A percentile compares a stretch with the other conserved stretches of the same genome.
phyloP scores from a whole-genome alignment of 2,797 vertebrate species.

The Sebastes hopkinsi region DNA sequence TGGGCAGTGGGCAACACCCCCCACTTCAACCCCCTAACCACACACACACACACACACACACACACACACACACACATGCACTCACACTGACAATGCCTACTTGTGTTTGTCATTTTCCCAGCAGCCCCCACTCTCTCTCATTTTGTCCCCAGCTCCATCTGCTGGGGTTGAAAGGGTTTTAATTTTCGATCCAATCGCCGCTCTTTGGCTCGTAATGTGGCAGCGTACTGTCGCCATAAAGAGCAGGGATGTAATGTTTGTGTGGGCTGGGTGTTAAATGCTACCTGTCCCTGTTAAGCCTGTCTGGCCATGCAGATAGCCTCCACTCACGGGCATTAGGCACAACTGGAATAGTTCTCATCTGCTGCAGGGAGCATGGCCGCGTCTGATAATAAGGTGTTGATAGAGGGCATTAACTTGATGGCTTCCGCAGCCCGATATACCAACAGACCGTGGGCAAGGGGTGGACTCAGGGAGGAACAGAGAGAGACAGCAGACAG shows the following conservation, averaged over 20 bases:
- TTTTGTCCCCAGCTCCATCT: slow-evolving; percentile 51
- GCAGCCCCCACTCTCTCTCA: not conserved
- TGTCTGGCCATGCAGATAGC: slow-evolving; percentile 75
- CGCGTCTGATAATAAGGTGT: slow-evolving; percentile 77
- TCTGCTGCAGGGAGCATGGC: slow-evolving; percentile 70
- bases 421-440: slow-evolving; percentile 70
- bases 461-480: slow-evolving; percentile 35
- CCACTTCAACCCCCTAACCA: not conserved
- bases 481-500: slow-evolving; percentile 49
- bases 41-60: too few relatives aligned
- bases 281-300: slow-evolving; percentile 73
- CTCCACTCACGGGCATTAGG: slow-evolving; percentile 54
- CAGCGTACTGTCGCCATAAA: slow-evolving; percentile 58
- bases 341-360: slow-evolving; percentile 67
- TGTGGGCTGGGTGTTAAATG: slow-evolving; percentile 68
- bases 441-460: slow-evolving; percentile 65
- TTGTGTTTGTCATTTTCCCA: slow-evolving; percentile 28
- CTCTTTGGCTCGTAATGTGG: slow-evolving; percentile 56
- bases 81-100: not conserved
- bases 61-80: not conserved
- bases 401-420: slow-evolving; percentile 76
- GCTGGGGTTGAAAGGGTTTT: slow-evolving; percentile 66
- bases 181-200: slow-evolving; percentile 64
- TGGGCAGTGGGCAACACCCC: slow-evolving; percentile 4
- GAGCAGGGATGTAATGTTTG: slow-evolving; percentile 59